Evolutionary conservation across 2,113 vertebrate genomes (phyloP).

Genomic region (Geococcyx californianus): DNA sequence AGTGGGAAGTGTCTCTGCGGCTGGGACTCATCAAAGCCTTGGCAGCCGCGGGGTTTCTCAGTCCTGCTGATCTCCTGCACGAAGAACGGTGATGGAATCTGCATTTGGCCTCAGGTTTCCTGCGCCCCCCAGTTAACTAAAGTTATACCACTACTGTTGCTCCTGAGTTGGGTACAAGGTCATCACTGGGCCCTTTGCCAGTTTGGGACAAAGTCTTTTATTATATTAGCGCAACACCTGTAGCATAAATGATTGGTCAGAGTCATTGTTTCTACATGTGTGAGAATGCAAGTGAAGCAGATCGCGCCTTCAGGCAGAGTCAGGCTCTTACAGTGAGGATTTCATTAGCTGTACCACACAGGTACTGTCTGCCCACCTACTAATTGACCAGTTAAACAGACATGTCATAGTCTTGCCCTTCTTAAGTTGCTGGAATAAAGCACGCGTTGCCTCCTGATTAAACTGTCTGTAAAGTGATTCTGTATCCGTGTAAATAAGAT

Average conservation of each 20-base stretch:
- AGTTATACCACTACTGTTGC: not conserved
- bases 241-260: conserved; percentile 29
- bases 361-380: not conserved
- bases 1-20: not conserved
- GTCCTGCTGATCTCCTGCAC: conserved; percentile 1
- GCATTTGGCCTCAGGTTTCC: conserved; percentile 8
- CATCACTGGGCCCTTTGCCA: not conserved
- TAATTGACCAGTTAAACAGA: not conserved
- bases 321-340: not conserved
- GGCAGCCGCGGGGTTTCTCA: not conserved
- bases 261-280: not conserved
- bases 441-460: conserved; percentile 49
- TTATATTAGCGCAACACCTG: not conserved
- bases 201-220: conserved; percentile 1
- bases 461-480: conserved; percentile 71
- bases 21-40: not conserved
- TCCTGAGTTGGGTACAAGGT: not conserved
- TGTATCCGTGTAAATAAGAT: conserved; percentile 77
- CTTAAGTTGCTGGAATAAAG: conserved; percentile 69
- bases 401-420: not conserved
- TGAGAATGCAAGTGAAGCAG: not conserved
- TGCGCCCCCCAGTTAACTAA: not conserved
- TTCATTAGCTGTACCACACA: not conserved
- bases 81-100: not conserved
- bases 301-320: not conserved